A percentile compares a stretch with the other conserved stretches of the same genome.
These are phyloP conservation scores for Cepaea nemoralis DNA, from an alignment of 1,140 invertebrate genomes.

Conservation along the genomic window DNA sequence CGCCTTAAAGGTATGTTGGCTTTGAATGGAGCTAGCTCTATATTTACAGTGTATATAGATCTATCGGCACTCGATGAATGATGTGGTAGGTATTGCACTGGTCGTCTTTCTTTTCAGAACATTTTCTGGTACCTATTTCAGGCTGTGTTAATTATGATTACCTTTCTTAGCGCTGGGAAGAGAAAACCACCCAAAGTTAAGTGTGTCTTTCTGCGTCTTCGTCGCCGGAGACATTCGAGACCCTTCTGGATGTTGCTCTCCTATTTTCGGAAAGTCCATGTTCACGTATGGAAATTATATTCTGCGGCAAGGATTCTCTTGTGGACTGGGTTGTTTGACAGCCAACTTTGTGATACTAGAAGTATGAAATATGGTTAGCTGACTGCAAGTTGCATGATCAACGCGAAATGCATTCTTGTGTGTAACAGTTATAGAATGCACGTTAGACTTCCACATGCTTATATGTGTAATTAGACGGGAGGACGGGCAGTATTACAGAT, in stretches of 20 bases:
- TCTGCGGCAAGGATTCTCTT: neutral
- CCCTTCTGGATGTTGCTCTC: conserved; percentile 17
- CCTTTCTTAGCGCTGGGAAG: neutral
- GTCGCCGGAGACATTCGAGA: neutral
- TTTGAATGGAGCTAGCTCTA: too few relatives aligned
- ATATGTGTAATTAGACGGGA: too few relatives aligned
- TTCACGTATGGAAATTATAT: neutral
- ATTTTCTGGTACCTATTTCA: too few relatives aligned
- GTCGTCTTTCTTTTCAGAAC: too few relatives aligned
- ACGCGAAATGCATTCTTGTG: too few relatives aligned
- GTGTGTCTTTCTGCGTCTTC: neutral
- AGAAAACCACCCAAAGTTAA: conserved; percentile 22
- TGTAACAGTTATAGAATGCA: too few relatives aligned
- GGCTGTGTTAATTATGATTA: neutral
- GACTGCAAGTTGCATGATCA: neutral
- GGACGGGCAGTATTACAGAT: too few relatives aligned
- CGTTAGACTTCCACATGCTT: too few relatives aligned
- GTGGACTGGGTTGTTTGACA: neutral
- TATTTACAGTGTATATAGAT: too few relatives aligned
- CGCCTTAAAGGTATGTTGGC: too few relatives aligned
- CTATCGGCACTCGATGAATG: too few relatives aligned
- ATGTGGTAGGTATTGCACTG: too few relatives aligned
- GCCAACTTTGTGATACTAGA: neutral
- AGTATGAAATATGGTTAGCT: neutral
- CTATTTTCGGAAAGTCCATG: neutral